Conservation (phyloP, 2,888 invertebrate genomes). For the Pristionchus japonicus region DNA sequence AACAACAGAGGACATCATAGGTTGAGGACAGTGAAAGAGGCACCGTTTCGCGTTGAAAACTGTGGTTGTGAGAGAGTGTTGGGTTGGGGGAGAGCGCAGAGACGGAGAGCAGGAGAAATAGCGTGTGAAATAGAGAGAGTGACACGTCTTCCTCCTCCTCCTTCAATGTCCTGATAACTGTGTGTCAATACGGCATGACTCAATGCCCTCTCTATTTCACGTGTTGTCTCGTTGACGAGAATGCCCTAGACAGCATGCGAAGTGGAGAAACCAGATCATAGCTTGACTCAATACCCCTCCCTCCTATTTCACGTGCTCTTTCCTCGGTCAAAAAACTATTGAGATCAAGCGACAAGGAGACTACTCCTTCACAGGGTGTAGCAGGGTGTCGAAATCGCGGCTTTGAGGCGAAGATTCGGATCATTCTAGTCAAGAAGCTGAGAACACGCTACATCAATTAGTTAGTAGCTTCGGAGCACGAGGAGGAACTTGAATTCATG, state of each 20-base stretch:
- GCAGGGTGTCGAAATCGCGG: neutral
- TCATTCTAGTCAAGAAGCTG: neutral
- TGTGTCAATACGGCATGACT: conserved; percentile 12
- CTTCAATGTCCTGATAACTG: conserved; percentile 27
- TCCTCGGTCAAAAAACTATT: too few relatives aligned
- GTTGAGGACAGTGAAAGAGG: neutral
- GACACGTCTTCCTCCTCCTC: conserved; percentile 18
- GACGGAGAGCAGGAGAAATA: neutral
- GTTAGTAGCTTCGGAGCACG: neutral
- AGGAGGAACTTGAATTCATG: neutral
- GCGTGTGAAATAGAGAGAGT: neutral
- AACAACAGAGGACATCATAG: neutral
- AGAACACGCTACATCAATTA: neutral
- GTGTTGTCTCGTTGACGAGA: neutral
- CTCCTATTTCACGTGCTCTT: neutral
- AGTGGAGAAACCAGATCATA: neutral
- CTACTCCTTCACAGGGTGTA: neutral
- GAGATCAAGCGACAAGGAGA: too few relatives aligned
- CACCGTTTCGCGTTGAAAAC: neutral
- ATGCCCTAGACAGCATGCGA: neutral
- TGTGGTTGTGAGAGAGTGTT: neutral
- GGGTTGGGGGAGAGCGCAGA: neutral
- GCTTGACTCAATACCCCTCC: neutral
- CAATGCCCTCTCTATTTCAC: neutral
- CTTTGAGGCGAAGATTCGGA: neutral